Evolutionary conservation across 2,888 invertebrate species (phyloP), one percentile per base, ranked within the genome.

Genomic region (Acheta domesticus): DNA sequence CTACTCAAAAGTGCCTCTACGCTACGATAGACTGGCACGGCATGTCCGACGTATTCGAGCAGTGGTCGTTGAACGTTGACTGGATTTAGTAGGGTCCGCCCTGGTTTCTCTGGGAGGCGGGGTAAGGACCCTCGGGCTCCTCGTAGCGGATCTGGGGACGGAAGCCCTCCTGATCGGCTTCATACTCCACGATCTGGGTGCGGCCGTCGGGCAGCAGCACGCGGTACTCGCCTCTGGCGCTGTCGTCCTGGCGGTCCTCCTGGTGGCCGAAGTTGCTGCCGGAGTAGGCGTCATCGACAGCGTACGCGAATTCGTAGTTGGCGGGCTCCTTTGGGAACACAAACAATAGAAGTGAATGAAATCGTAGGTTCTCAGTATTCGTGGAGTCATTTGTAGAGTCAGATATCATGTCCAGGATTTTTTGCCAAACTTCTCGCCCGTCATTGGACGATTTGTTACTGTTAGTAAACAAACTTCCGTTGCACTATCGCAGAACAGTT

Each of bases 91-190:
- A 62, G n/a, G 62, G 62, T 3, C 77, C 77, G 4, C 62, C 62
- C 20, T 49, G 77, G 20, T 21, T 21, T 5, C 77, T 16, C 77
- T 49, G 77, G 49, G 77, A 36, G 49, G 49, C 77, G 20, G 77
- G 77, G 49, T 77, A 77, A 12, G 74, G 74, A 1, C 74, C 74
- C 11, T 23, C 62, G 74, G 78, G 75, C 49, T 78, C 80, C 85
- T 92, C 91, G 85, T 92, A 93, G 1, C 91, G 89, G 80, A 93
- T 91, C 83, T 89, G 90, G n/a, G 93, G 93, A 82, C 90, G 89
- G 87, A 91, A 93, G 1, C 93, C 93, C 76, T 90, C 88, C 84
- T 91, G 88, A 83, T 92, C 92, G 12, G 92, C 93, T 84, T 91
- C 91, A 86, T 93, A 93, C 83, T 90, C 89, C 0, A 93, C 93